Evolutionary conservation across 1,140 invertebrate species (phyloP).

Genomic region (Calephelis virginiensis): DNA sequence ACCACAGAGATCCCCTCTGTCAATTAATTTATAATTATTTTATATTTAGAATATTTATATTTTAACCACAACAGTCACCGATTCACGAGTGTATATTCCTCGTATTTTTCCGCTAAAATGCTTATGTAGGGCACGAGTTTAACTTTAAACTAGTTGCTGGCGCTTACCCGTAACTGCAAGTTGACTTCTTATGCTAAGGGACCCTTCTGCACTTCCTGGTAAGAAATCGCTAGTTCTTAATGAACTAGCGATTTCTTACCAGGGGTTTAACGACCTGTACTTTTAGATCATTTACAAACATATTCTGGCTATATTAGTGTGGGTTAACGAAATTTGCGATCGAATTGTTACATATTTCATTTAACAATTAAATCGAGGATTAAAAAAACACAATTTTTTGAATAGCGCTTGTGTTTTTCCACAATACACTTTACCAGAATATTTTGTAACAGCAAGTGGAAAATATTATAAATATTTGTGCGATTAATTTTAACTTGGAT

Average conservation of each 20-base stretch:
- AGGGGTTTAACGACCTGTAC: conserved; percentile 13
- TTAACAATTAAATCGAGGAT: too few species aligned
- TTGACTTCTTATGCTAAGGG: conserved; percentile 14
- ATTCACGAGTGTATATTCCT: not conserved
- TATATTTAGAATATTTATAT: too few species aligned
- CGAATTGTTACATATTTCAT: too few species aligned
- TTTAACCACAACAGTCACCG: not conserved
- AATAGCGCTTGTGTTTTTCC: too few species aligned
- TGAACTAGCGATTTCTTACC: too few species aligned
- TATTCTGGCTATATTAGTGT: not conserved
- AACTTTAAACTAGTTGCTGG: conserved; percentile 19
- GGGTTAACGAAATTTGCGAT: not conserved
- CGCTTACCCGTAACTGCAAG: not conserved
- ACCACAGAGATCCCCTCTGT: too few species aligned
- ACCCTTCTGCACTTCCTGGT: conserved; percentile 8
- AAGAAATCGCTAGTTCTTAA: conserved; percentile 24
- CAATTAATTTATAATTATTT: too few species aligned
- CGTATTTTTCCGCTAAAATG: conserved; percentile 19
- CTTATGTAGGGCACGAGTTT: conserved; percentile 25
- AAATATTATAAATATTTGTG: too few species aligned
- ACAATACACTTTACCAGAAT: too few species aligned
- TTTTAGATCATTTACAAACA: not conserved
- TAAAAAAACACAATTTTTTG: not conserved
- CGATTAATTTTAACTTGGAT: too few species aligned
- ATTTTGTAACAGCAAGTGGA: too few species aligned